Evolutionary conservation across 1,140 invertebrate genomes (phyloP).

Genomic region (Leptonema lineaticorne): DNA sequence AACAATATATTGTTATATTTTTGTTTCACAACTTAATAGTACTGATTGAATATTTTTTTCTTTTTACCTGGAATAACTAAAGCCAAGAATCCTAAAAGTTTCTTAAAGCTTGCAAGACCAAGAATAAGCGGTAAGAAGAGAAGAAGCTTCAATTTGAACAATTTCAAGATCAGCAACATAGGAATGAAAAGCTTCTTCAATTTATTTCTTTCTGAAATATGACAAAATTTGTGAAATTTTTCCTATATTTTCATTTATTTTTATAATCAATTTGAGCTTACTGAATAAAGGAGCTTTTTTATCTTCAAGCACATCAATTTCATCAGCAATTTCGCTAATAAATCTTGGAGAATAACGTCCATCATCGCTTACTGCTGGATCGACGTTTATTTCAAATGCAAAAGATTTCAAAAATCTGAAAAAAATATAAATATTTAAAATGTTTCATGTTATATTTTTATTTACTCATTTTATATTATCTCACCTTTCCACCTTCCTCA

Average conservation of each 20-base stretch:
- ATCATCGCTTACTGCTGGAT: constrained; percentile 67
- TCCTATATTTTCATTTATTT: not conserved
- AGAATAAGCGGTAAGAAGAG: constrained; percentile 78
- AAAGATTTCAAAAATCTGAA: constrained; percentile 73
- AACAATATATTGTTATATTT: not conserved
- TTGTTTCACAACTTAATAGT: not conserved
- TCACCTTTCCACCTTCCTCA: constrained; percentile 69
- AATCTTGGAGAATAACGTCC: constrained; percentile 74
- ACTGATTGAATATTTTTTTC: no score
- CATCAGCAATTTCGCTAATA: constrained; percentile 77
- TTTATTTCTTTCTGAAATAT: constrained; percentile 68
- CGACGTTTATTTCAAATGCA: constrained; percentile 69
- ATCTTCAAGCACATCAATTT: constrained; percentile 76
- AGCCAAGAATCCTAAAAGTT: constrained; percentile 74
- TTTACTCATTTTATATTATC: not conserved
- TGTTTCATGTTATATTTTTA: not conserved
- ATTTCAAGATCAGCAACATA: constrained; percentile 74
- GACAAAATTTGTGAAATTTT: not conserved
- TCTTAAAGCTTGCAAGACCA: constrained; percentile 79
- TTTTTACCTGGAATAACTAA: constrained; percentile 66
- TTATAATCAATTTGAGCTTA: constrained; percentile 56
- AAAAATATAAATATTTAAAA: not conserved
- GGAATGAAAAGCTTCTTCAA: constrained; percentile 81
- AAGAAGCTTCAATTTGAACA: constrained; percentile 80
- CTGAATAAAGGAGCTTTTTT: constrained; percentile 76